These are phyloP conservation scores for Plodia interpunctella DNA, from an alignment of 1,140 invertebrate species.

Conservation along the genomic window DNA sequence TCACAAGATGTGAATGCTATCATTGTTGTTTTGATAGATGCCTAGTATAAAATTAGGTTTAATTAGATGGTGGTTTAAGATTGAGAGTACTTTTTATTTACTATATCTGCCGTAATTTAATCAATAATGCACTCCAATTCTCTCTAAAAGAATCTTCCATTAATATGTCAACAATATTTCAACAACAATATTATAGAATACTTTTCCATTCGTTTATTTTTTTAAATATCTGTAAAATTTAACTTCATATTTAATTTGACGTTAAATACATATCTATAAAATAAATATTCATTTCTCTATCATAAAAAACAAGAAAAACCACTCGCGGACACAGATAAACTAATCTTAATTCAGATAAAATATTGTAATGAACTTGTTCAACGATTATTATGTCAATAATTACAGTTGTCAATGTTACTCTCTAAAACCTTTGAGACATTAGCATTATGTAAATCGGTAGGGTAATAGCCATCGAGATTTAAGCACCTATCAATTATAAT, in stretches of 20 bases:
- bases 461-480: constrained; percentile 19
- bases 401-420: constrained; percentile 11
- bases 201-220: too few species aligned
- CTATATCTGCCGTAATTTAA: too few species aligned
- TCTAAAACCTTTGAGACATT: constrained; percentile 29
- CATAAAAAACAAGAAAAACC: constrained; percentile 5
- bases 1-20: too few species aligned
- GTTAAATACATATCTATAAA: not conserved
- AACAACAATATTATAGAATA: too few species aligned
- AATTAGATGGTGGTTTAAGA: too few species aligned
- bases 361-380: constrained; percentile 8
- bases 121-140: too few species aligned
- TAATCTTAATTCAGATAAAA: constrained; percentile 10
- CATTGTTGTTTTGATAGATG: too few species aligned
- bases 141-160: too few species aligned
- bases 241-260: not conserved
- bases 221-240: too few species aligned
- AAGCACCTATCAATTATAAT: constrained; percentile 28
- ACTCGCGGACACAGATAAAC: not conserved
- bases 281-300: not conserved
- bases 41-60: too few species aligned
- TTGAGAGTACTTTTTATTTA: too few species aligned
- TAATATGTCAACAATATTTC: too few species aligned
- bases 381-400: constrained; percentile 6
- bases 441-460: constrained; percentile 28